Evolutionary conservation across 2,113 vertebrate genomes (phyloP), one percentile per base, ranked within the genome.

Genomic region (Heptranchias perlo): DNA sequence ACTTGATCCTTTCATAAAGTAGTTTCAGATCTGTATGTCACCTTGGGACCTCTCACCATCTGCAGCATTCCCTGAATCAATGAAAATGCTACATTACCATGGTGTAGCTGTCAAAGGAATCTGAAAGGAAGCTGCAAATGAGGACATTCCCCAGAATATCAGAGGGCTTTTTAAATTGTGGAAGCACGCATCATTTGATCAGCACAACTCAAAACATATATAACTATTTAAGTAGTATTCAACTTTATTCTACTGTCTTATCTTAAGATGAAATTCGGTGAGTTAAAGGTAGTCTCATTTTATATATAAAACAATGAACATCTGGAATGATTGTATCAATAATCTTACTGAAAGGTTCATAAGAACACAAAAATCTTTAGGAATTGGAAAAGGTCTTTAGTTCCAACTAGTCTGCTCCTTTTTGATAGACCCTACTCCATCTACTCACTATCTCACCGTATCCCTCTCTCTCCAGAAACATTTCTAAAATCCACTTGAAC

Each of bases 241-340:
- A 95, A 67, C 65, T 69, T 69, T 95, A 95, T 69, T 95, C 94
- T 67, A 95, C 64, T 95, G 94, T 69, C 94, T 67, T 69, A 73
- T 69, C 52, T 93, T 47, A 52, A 69, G 94, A 39, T 69, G 44
- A 62, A 39, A 93, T 39, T 93, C 64, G 39, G 2, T 31, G 3
- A 89, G 18, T 44, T 86, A 8, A 49, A 91, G 13, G 58, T 1
- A 35, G 61, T 64, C 89, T 8, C 39, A 62, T 39, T 39, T 44
- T 62, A 93, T 93, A 28, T 3, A 54, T 31, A 11, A 52, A 54
- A 52, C 23, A 87, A 87, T 87, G 84, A 84, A 84, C 78, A 84
- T 84, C 78, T 84, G 78, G 47, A 31, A 8, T 87, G 47, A 23
- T 47, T 87, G 31, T 28, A 8, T 31, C 25, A 28, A 82, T 13